phyloP scores from a whole-genome alignment of 1,140 invertebrate genomes.

The Drosophila nigromelanica region DNA sequence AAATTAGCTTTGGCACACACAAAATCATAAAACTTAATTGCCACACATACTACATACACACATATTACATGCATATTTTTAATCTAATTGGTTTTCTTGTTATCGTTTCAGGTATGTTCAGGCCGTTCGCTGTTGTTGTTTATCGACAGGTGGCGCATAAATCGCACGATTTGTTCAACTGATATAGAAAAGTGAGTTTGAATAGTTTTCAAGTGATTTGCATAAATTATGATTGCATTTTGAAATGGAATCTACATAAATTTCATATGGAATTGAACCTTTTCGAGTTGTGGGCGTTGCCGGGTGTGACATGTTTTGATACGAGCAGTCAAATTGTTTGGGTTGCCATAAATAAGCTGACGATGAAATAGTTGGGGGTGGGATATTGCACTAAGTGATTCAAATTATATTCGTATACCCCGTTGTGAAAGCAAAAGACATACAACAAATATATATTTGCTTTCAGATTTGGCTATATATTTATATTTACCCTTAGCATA shows the following conservation, averaged over 20 bases:
- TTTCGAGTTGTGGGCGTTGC: slow-evolving; percentile 42
- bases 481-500: too few relatives aligned
- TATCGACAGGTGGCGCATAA: slow-evolving; percentile 45
- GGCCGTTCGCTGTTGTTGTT: not conserved
- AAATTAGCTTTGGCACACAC: slow-evolving; percentile 47
- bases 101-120: slow-evolving; percentile 69
- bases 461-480: too few relatives aligned
- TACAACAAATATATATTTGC: too few relatives aligned
- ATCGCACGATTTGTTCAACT: slow-evolving; percentile 41
- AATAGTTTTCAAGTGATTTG: slow-evolving; percentile 71
- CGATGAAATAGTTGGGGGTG: not conserved
- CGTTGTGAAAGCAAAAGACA: not conserved
- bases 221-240: slow-evolving; percentile 66
- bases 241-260: slow-evolving; percentile 38
- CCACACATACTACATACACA: slow-evolving; percentile 5
- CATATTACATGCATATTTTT: slow-evolving; percentile 4
- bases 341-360: slow-evolving; percentile 37
- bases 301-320: slow-evolving; percentile 56
- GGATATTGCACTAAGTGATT: not conserved
- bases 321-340: slow-evolving; percentile 33
- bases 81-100: slow-evolving; percentile 55
- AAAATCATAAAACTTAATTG: slow-evolving; percentile 56
- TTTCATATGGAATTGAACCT: slow-evolving; percentile 18
- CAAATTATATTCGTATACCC: not conserved
- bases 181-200: slow-evolving; percentile 64